Evolutionary conservation across 1,140 invertebrate species (phyloP).

Genomic region (Drosophila truncata): DNA sequence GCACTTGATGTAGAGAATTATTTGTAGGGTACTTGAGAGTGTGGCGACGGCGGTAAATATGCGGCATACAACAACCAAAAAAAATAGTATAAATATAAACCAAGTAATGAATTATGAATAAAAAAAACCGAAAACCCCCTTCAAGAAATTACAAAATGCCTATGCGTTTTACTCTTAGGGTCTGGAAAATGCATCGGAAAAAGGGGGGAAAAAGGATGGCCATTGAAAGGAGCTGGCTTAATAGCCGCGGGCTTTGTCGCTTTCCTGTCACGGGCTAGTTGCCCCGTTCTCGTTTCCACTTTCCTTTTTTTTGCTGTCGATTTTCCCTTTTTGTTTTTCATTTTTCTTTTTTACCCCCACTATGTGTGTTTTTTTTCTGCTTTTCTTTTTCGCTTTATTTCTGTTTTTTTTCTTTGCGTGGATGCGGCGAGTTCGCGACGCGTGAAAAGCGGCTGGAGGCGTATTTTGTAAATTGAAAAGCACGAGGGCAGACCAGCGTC

Average conservation of each 20-base stretch:
- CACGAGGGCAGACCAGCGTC: slow-evolving; percentile 13
- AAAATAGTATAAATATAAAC: slow-evolving; percentile 72
- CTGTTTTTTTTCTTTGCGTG: not conserved
- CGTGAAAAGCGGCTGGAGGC: slow-evolving; percentile 54
- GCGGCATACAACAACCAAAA: not conserved
- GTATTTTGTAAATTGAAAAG: slow-evolving; percentile 61
- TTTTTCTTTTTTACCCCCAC: not conserved
- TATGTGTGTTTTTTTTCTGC: slow-evolving; percentile 8
- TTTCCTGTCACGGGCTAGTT: slow-evolving; percentile 33
- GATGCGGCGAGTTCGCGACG: slow-evolving; percentile 35
- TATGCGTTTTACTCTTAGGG: not conserved
- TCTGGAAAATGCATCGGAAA: slow-evolving; percentile 4
- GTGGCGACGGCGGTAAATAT: slow-evolving; percentile 6
- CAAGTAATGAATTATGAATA: slow-evolving; percentile 68
- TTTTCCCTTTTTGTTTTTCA: slow-evolving; percentile 34
- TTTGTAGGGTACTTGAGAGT: slow-evolving; percentile 48
- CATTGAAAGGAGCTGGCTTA: slow-evolving; percentile 19
- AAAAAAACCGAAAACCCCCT: slow-evolving; percentile 50
- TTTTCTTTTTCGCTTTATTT: slow-evolving; percentile 15
- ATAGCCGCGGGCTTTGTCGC: slow-evolving; percentile 25
- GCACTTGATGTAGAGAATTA: slow-evolving; percentile 69
- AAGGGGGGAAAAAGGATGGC: not conserved
- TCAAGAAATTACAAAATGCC: slow-evolving; percentile 30
- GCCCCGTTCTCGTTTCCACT: slow-evolving; percentile 5
- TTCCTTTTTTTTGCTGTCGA: slow-evolving; percentile 13